phyloP scores from a whole-genome alignment of 2,113 vertebrate species.

The Scolopax mira region DNA sequence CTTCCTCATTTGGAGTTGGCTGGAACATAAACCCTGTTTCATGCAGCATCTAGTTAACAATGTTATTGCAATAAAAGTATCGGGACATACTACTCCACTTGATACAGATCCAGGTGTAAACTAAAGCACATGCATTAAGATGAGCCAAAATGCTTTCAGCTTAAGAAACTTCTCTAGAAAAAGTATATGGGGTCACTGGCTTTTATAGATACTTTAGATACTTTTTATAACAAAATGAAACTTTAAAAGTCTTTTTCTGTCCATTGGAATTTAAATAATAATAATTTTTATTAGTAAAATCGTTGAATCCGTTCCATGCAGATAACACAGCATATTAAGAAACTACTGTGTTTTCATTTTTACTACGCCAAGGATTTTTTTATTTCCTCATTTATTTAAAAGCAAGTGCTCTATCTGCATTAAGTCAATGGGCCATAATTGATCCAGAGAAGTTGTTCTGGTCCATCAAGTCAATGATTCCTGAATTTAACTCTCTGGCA shows the following conservation, averaged over 20 bases:
- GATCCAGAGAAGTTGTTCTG: neutral
- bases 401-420: neutral
- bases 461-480: slow-evolving; percentile 9
- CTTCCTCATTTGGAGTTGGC: neutral
- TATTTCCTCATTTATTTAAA: slow-evolving; percentile 16
- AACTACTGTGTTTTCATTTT: neutral
- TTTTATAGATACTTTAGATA: neutral
- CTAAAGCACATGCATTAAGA: neutral
- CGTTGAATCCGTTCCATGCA: neutral
- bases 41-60: neutral
- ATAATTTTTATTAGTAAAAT: neutral
- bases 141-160: neutral
- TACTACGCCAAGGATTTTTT: neutral
- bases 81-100: neutral
- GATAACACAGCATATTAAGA: neutral
- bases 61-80: neutral
- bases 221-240: neutral
- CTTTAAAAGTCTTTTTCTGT: neutral
- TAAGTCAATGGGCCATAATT: neutral
- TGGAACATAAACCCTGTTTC: neutral
- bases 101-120: neutral
- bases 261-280: neutral
- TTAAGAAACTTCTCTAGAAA: neutral
- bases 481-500: slow-evolving; percentile 34
- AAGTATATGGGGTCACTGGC: neutral